A percentile compares a stretch with the other conserved stretches of the same genome.
Evolutionary conservation across 2,113 vertebrate genomes (phyloP).

Genomic region (Zosterops hypoxanthus): DNA sequence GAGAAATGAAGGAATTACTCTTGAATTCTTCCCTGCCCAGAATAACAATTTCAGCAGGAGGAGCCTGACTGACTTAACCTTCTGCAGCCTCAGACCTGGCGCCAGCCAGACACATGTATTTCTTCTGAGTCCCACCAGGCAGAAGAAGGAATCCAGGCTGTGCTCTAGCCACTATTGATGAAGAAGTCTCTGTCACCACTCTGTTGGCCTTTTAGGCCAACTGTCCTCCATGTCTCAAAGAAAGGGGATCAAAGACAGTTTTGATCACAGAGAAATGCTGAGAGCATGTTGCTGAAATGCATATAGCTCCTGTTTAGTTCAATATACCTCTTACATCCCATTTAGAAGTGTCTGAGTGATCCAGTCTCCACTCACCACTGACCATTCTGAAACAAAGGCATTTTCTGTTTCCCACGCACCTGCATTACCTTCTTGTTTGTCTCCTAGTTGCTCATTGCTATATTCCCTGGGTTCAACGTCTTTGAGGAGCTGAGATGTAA

Average conservation of each 20-base stretch:
- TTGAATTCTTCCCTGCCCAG: neutral
- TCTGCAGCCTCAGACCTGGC: neutral
- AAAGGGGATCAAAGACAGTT: neutral
- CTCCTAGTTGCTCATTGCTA: neutral
- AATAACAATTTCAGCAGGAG: neutral
- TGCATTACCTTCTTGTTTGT: neutral
- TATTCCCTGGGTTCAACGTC: neutral
- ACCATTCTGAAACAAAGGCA: neutral
- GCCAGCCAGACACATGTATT: neutral
- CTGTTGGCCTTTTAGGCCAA: neutral
- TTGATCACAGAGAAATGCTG: neutral
- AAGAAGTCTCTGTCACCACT: neutral
- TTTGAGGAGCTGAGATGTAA: neutral
- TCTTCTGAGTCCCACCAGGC: neutral
- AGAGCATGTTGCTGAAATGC: neutral
- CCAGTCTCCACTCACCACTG: neutral
- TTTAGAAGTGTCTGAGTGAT: neutral
- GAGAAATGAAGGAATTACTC: neutral
- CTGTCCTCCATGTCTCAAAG: neutral
- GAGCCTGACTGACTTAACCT: neutral
- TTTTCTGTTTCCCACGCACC: neutral
- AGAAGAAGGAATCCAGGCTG: neutral
- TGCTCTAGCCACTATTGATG: neutral
- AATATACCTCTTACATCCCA: fast-evolving
- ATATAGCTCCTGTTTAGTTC: neutral